These are phyloP conservation scores for Amniataba percoides DNA, from an alignment of 2,797 vertebrate genomes.

Conservation along the genomic window DNA sequence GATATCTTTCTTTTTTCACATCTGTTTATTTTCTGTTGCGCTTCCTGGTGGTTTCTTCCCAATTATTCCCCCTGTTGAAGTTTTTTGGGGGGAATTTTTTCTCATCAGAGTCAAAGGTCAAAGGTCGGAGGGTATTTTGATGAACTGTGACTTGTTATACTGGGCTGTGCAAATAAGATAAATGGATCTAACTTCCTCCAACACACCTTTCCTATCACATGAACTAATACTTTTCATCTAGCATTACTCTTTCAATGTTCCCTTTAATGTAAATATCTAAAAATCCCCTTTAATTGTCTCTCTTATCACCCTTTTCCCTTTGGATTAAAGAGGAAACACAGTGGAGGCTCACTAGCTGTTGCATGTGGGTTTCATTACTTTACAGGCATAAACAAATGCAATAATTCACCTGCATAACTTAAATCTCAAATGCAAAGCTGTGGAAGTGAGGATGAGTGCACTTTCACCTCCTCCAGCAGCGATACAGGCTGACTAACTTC, in stretches of 20 bases:
- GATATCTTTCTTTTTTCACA: too few relatives aligned
- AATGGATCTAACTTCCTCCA: not conserved
- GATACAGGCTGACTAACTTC: constrained; percentile 16
- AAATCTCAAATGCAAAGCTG: not conserved
- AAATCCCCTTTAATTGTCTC: not conserved
- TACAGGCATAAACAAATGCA: not conserved
- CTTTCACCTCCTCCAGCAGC: constrained; percentile 9
- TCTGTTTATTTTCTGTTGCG: too few relatives aligned
- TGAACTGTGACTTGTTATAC: too few relatives aligned
- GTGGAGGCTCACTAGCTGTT: not conserved
- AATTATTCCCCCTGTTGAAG: too few relatives aligned
- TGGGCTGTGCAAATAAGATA: too few relatives aligned
- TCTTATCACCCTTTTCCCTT: not conserved
- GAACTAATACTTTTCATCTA: not conserved
- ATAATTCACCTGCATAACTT: too few relatives aligned
- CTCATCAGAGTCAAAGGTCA: too few relatives aligned
- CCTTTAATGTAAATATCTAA: not conserved
- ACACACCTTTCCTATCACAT: too few relatives aligned
- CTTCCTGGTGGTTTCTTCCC: too few relatives aligned
- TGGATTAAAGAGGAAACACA: not conserved
- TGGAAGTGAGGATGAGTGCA: not conserved
- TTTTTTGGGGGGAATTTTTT: too few relatives aligned
- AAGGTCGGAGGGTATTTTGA: too few relatives aligned
- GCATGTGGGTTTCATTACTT: not conserved
- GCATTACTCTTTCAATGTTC: not conserved